Conservation (phyloP, 2,888 invertebrate species). For the Ernsta delagoae region DNA sequence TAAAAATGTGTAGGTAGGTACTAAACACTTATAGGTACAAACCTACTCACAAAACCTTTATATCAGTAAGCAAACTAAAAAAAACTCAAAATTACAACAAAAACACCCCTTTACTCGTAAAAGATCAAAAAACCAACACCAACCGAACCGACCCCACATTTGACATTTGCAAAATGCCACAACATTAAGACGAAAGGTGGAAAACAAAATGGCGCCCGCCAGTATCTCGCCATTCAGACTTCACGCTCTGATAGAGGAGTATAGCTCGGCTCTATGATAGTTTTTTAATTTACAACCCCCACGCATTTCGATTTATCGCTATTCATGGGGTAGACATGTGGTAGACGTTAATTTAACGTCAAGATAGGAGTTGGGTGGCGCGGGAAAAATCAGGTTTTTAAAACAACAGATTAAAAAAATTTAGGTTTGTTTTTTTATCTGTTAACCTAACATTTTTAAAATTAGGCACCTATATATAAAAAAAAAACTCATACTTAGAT, state of each 20-base stretch:
- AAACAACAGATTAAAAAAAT: background rate
- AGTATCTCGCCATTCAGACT: conserved; percentile 21
- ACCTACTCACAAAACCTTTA: no score
- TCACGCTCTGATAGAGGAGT: conserved; percentile 25
- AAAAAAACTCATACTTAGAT: no score
- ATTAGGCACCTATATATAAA: no score
- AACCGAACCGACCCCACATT: conserved; percentile 6
- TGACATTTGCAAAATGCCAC: conserved; percentile 33
- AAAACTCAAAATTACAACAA: background rate
- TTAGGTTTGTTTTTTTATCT: no score
- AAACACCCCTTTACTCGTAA: background rate
- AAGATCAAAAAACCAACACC: background rate
- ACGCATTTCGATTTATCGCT: conserved; percentile 3
- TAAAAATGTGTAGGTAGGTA: no score
- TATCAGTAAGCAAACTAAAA: background rate
- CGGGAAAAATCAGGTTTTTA: background rate
- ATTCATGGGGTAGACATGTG: conserved; percentile 1
- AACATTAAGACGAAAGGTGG: conserved; percentile 15
- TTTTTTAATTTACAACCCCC: conserved; percentile 36
- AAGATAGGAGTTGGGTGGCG: background rate
- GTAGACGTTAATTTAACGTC: background rate
- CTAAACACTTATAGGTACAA: no score
- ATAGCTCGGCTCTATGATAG: conserved; percentile 5
- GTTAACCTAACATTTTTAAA: no score
- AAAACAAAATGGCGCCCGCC: conserved; percentile 26